Evolutionary conservation across 2,113 vertebrate genomes (phyloP), one percentile per base, ranked within the genome.

Genomic region (Donacobius atricapilla): DNA sequence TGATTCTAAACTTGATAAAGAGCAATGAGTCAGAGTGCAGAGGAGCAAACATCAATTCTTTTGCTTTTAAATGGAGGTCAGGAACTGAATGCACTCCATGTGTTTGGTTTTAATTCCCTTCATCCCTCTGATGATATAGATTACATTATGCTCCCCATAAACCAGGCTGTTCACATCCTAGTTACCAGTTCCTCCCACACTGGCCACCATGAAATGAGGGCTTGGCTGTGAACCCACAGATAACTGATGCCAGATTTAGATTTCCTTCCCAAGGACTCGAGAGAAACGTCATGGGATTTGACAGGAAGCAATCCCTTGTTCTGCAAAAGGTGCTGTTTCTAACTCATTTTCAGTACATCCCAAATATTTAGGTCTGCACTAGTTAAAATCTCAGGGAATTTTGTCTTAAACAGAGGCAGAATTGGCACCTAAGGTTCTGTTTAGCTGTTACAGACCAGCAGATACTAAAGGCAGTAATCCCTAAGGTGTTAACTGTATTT

Each of bases 31-130:
- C 51, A 31, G 28, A 93, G 83, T 31, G 71, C 83, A 89, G 60
- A 81, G 72, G 14, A 71, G 51, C 80, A 83, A 89, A 85, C 73
- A 76, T 91, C 69, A 90, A 81, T 95, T 93, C 44, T 88, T 57
- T 50, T 65, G 71, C 63, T 92, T 54, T 11, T 39, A 42, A 76
- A 47, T 3, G 33, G 33, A 37, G 40, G 66, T 56, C 44, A 83
- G 30, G 90, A 82, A 87, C 76, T 6, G 10, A 95, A 89, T 45
- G 54, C 16, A 30, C 44, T 44, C 0, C 2, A 48, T n/a, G 16
- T 93, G 85, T 94, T 95, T 92, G 80, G 76, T 71, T 96, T 96
- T 18, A 96, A 95, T 86, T 96, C 83, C 88, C 76, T 66, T 56
- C 71, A 45, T 90, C 76, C 85, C 90, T 58, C 19, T 28, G 72